Conservation (phyloP, 37 sponge, comb jelly and placozoan genomes). For the Oopsacas minuta region DNA sequence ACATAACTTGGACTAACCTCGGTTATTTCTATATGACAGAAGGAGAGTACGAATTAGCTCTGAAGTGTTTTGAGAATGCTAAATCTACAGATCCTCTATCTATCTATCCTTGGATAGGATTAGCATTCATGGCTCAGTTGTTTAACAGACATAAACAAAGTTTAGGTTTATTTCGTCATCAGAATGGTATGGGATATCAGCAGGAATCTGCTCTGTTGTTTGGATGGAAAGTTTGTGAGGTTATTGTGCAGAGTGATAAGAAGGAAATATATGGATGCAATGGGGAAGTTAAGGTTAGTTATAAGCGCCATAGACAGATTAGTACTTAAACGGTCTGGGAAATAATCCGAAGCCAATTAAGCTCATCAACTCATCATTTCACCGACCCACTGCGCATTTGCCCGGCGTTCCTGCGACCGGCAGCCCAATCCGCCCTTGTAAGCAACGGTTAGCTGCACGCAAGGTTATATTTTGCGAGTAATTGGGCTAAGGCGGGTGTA, state of each 20-base stretch:
- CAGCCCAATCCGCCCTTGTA: no score
- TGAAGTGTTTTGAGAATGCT: not conserved
- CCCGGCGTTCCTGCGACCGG: no score
- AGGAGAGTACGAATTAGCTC: not conserved
- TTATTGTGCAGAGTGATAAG: not conserved
- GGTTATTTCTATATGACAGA: not conserved
- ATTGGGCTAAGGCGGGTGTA: no score
- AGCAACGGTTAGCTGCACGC: no score
- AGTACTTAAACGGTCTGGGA: no score
- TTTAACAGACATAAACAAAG: not conserved
- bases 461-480: no score
- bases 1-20: not conserved
- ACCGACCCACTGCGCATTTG: no score
- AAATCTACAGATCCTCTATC: not conserved
- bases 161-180: not conserved
- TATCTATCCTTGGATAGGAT: not conserved
- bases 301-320: no score
- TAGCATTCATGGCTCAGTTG: not conserved
- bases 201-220: not conserved
- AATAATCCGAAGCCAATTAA: no score
- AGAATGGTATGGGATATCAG: not conserved
- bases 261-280: not conserved
- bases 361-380: no score
- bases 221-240: conserved; percentile 6
- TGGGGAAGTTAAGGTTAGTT: not conserved